Percentiles rank a stretch among this genome's conserved stretches.
phyloP scores from a whole-genome alignment of 2,888 invertebrate genomes.

The Encarsia formosa region DNA sequence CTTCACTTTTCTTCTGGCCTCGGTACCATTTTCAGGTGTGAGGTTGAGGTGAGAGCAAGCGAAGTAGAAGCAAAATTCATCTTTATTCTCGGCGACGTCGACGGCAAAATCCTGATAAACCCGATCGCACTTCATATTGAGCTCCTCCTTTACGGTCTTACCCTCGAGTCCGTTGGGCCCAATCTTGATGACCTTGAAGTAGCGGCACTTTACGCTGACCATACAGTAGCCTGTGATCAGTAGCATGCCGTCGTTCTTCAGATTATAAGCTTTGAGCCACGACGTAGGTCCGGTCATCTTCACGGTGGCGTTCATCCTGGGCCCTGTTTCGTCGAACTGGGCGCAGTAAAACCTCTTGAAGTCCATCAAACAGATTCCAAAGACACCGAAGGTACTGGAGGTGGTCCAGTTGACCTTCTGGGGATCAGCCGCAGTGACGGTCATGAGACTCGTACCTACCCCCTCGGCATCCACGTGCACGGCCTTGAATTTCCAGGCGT shows the following conservation, averaged over 20 bases:
- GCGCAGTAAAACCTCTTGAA: slow-evolving; percentile 10
- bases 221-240: slow-evolving; percentile 14
- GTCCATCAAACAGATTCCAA: slow-evolving; percentile 15
- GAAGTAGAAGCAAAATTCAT: slow-evolving; percentile 18
- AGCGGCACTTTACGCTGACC: slow-evolving; percentile 7
- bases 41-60: slow-evolving; percentile 1
- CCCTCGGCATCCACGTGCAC: slow-evolving; percentile 5
- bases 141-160: neutral
- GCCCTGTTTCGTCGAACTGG: slow-evolving; percentile 7
- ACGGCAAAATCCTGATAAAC: slow-evolving; percentile 3
- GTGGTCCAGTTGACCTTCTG: slow-evolving; percentile 4
- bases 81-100: neutral
- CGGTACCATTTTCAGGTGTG: neutral
- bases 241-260: slow-evolving; percentile 1
- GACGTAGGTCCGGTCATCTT: neutral
- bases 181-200: slow-evolving; percentile 7
- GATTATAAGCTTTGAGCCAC: slow-evolving; percentile 18
- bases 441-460: slow-evolving; percentile 5
- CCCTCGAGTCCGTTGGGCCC: neutral
- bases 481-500: slow-evolving; percentile 16
- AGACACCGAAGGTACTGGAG: slow-evolving; percentile 9
- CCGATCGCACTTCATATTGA: slow-evolving; percentile 9
- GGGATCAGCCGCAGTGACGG: slow-evolving; percentile 12
- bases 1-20: slow-evolving; percentile 3
- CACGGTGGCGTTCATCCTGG: slow-evolving; percentile 11